Conservation (phyloP, 1,140 invertebrate genomes). For the Cataglyphis hispanica region DNA sequence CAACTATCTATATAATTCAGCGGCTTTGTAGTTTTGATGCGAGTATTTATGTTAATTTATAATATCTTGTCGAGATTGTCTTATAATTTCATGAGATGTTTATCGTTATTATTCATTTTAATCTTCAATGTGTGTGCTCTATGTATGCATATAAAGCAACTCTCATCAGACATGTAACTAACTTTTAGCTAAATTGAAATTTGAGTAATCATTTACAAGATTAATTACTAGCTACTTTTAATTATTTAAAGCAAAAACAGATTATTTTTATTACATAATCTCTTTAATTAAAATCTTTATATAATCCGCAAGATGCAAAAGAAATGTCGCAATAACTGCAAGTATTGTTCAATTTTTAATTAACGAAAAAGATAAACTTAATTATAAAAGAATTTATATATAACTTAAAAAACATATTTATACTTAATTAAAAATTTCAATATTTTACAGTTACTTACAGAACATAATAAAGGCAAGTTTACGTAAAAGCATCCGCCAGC, state of each 20-base stretch:
- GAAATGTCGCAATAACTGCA: not conserved
- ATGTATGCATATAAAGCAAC: not conserved
- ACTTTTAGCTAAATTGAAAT: slow-evolving; percentile 3
- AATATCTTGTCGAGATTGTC: not conserved
- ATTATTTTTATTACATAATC: not conserved
- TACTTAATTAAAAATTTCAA: slow-evolving; percentile 1
- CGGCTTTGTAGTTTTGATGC: slow-evolving; percentile 35
- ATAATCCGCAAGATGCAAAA: not conserved
- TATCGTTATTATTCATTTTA: slow-evolving; percentile 6
- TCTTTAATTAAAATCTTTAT: not conserved
- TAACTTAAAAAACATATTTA: not conserved
- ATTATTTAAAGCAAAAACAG: slow-evolving; percentile 1
- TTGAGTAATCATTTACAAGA: not conserved
- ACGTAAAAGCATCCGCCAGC: slow-evolving; percentile 83
- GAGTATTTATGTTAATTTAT: slow-evolving; percentile 12
- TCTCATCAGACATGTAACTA: not conserved
- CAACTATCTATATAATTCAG: slow-evolving; percentile 44
- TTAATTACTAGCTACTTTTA: not conserved
- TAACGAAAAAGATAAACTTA: not conserved
- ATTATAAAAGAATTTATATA: slow-evolving; percentile 3
- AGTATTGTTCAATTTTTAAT: slow-evolving; percentile 1
- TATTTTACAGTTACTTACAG: slow-evolving; percentile 60
- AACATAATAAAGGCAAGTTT: slow-evolving; percentile 80
- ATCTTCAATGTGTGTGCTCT: not conserved
- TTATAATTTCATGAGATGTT: not conserved